phyloP scores from a whole-genome alignment of 2,888 invertebrate species.

The Himalopsyche kuldschensis region DNA sequence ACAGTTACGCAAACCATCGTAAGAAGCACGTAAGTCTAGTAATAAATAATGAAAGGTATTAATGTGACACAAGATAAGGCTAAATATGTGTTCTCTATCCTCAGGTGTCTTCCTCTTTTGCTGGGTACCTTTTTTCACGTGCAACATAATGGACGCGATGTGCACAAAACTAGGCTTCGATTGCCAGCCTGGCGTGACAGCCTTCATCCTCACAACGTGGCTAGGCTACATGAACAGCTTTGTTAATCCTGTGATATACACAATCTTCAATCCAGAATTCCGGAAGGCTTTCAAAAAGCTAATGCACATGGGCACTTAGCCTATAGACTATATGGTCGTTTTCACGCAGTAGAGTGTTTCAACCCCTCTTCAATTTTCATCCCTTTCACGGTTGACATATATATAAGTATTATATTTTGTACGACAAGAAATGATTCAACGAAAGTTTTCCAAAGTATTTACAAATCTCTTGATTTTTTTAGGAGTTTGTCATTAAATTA shows the following conservation, averaged over 20 bases:
- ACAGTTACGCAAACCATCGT: too few species aligned
- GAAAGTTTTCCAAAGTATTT: too few species aligned
- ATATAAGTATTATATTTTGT: not conserved
- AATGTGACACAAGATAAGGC: too few species aligned
- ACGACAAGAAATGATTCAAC: not conserved
- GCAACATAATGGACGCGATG: constrained; percentile 95
- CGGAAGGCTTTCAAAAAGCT: constrained; percentile 96
- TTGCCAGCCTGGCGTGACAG: constrained; percentile 83
- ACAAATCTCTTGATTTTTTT: too few species aligned
- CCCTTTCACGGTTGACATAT: not conserved
- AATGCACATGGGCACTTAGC: constrained; percentile 69
- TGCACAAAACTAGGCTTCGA: constrained; percentile 82
- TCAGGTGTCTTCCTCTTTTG: constrained; percentile 97
- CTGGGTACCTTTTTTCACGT: constrained; percentile 99
- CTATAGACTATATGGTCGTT: constrained; percentile 54
- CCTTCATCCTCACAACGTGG: constrained; percentile 96
- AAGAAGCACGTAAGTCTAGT: too few species aligned
- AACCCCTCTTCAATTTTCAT: not conserved
- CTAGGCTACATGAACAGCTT: constrained; percentile 97
- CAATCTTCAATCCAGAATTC: constrained; percentile 96
- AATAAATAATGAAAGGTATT: too few species aligned
- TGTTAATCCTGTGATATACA: constrained; percentile 91
- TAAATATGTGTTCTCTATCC: constrained; percentile 46
- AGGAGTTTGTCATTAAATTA: too few species aligned
- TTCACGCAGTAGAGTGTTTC: constrained; percentile 47